Base-by-base conservation (phyloP, 2,113 vertebrate genomes). In the Pseudopipra pipra region DNA sequence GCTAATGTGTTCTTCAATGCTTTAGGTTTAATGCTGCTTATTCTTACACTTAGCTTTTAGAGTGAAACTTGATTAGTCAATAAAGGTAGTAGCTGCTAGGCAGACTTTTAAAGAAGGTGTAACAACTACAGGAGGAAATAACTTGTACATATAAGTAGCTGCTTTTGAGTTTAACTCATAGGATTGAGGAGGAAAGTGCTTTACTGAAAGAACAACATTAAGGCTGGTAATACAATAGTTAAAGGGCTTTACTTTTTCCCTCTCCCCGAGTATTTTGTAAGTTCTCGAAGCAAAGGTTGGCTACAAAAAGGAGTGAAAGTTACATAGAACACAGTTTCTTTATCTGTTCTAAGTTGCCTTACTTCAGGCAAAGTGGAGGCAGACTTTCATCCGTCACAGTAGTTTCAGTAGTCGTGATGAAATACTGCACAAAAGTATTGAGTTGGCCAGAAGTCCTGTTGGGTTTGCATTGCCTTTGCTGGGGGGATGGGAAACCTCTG, bases 291-390 rank as follows among this genome's bases (percentile, higher is more conserved):
- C 6, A 17, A 81, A 46, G 8, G 4, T 4, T 43, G 25, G 9
- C 25, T 51, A 7, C 33, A 56, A 6, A 71, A 63, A 31, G 12
- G 20, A 25, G 8, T 16, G 1, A 11, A 21, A 37, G 25, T 35
- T 73, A 5, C 0, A 0, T 43, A 30, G 47, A 23, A 6, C 3
- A 2, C 5, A 21, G 6, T 39, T 30, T 30, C 33, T 35, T n/a
- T 37, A 13, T 20, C 9, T 59, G 49, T 66, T 85, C 15, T 43
- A 24, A 77, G 41, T 33, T 89, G 37, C 41, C 39, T 65, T 39
- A 18, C 15, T 54, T 14, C 5, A 25, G 39, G 35, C 19, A 44
- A 46, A 82, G 24, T 19, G 37, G 37, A 86, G 49, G 23, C 5
- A 39, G 25, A 16, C 17, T 46, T 56, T 1, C 35, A 2, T 23